phyloP scores from a whole-genome alignment of 2,888 invertebrate species.

The Kuschelorhynchus macadamiae region DNA sequence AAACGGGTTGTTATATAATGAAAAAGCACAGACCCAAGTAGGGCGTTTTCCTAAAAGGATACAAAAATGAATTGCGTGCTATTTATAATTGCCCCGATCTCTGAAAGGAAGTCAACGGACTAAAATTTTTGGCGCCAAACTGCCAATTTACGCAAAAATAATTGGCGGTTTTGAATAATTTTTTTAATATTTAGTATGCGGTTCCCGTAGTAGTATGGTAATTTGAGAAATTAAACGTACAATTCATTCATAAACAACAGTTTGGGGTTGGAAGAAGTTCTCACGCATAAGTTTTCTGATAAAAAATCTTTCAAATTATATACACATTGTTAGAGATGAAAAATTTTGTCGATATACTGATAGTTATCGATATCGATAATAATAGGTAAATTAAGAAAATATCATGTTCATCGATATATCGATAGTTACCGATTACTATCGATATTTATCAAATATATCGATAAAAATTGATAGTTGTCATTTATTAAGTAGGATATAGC shows the following conservation, averaged over 20 bases:
- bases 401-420: too few species aligned
- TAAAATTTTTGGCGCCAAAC: conserved; percentile 38
- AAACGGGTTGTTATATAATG: not conserved
- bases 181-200: conserved; percentile 35
- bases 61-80: conserved; percentile 33
- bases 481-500: too few species aligned
- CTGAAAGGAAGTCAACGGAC: conserved; percentile 30
- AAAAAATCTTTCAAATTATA: conserved; percentile 11
- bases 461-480: too few species aligned
- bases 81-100: conserved; percentile 19
- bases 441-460: too few species aligned
- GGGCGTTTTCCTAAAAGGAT: not conserved
- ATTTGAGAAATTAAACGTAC: conserved; percentile 54
- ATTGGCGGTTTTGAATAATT: conserved; percentile 25
- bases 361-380: too few species aligned
- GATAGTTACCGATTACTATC: too few species aligned
- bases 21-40: not conserved
- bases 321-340: conserved; percentile 2
- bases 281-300: conserved; percentile 33
- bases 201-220: conserved; percentile 53
- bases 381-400: too few species aligned
- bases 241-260: conserved; percentile 56
- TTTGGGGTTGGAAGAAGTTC: conserved; percentile 36
- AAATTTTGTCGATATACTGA: too few species aligned
- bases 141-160: conserved; percentile 38